phyloP scores from a whole-genome alignment of 2,113 vertebrate species.

The Pangasianodon gigas region DNA sequence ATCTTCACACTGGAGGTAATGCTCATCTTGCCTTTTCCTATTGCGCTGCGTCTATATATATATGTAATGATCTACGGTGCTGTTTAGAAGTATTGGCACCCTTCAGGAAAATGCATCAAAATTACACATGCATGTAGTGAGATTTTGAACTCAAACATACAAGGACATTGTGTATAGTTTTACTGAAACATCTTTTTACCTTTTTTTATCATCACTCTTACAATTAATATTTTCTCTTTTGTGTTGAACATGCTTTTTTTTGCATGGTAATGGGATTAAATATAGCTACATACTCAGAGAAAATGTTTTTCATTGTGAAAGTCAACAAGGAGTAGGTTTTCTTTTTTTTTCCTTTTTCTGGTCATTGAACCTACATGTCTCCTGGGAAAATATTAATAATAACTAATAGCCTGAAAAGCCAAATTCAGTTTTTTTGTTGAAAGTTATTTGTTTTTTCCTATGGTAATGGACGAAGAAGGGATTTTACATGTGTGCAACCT shows the following conservation, averaged over 20 bases:
- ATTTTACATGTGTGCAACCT: background rate
- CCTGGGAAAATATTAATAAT: too few relatives aligned
- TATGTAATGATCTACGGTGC: background rate
- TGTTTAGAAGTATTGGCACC: background rate
- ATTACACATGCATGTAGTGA: background rate
- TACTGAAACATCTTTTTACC: too few relatives aligned
- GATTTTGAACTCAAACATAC: background rate
- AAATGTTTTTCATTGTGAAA: background rate
- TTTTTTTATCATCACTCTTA: background rate
- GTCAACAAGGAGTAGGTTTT: background rate
- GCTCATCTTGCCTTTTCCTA: background rate
- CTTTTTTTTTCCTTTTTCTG: background rate
- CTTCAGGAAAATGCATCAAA: background rate
- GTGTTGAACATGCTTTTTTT: background rate
- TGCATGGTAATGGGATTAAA: too few relatives aligned
- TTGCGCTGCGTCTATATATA: background rate
- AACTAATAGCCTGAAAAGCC: background rate
- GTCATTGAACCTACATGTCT: too few relatives aligned
- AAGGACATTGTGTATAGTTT: background rate
- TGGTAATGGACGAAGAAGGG: background rate
- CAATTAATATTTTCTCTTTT: background rate
- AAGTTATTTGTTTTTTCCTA: background rate
- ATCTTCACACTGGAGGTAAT: constrained; percentile 85
- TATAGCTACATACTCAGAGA: background rate
- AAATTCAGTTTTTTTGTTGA: background rate